phyloP scores from a whole-genome alignment of 2,797 vertebrate species.

The Molothrus aeneus region DNA sequence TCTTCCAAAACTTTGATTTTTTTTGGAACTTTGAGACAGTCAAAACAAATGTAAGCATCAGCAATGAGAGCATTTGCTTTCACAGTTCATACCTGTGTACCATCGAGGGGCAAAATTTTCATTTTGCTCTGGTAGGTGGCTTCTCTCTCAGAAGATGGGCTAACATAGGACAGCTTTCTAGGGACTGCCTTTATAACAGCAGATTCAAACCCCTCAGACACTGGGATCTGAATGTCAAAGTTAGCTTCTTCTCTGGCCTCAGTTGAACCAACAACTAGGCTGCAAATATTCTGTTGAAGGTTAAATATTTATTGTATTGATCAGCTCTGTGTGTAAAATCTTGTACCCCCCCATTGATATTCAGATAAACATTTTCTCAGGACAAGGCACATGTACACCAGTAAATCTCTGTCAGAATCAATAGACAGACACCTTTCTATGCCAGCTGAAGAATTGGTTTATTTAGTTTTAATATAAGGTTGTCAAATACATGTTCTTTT shows the following conservation, averaged over 20 bases:
- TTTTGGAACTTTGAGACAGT: background rate
- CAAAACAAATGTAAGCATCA: background rate
- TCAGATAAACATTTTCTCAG: constrained; percentile 7
- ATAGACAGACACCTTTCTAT: background rate
- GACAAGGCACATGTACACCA: background rate
- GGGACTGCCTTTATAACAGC: background rate
- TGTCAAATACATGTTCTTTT: background rate
- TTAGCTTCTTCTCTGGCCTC: background rate
- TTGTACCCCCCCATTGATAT: background rate
- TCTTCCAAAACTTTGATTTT: background rate
- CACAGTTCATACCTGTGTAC: background rate
- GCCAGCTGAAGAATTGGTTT: background rate
- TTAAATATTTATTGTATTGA: constrained; percentile 19
- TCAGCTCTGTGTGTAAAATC: background rate
- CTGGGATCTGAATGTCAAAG: background rate
- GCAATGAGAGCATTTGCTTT: background rate
- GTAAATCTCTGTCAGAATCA: background rate
- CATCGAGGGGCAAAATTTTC: background rate
- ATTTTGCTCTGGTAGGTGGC: background rate
- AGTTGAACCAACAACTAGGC: background rate
- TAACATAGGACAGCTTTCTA: background rate
- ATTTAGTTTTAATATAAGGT: background rate
- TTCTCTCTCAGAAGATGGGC: background rate
- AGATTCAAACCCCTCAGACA: background rate
- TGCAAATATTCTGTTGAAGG: background rate